Conservation (phyloP, 2,113 vertebrate genomes). For the Choloepus hoffmanni region DNA sequence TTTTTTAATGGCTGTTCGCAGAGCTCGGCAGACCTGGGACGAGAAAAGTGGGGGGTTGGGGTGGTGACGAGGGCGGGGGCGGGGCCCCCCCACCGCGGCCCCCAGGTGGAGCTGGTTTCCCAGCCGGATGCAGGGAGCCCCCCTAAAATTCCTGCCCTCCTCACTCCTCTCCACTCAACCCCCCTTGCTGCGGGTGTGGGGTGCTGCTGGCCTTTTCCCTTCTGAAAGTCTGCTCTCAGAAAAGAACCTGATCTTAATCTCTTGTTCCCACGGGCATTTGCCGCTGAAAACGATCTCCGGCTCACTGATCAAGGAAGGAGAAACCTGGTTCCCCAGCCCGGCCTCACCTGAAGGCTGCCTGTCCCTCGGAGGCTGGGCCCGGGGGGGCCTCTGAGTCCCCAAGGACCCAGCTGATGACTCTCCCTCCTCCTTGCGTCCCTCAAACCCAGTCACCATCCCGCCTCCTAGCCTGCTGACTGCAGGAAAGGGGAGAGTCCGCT, state of each 20-base stretch:
- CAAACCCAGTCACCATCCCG: neutral
- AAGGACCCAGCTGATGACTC: neutral
- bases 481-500: neutral
- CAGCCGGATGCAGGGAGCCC: neutral
- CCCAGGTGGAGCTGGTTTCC: neutral
- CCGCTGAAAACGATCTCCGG: neutral
- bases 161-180: neutral
- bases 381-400: neutral
- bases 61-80: neutral
- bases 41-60: rapidly evolving
- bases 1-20: neutral
- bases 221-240: neutral
- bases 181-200: neutral
- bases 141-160: no score
- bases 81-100: neutral
- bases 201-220: neutral
- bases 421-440: neutral
- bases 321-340: no score
- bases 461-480: neutral
- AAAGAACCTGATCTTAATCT: neutral
- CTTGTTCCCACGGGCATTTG: neutral
- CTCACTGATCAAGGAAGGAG: neutral
- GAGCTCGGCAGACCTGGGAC: constrained; percentile 17
- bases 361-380: neutral
- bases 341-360: neutral